Conservation (phyloP, 2,888 invertebrate species). For the Apotomis turbidana region DNA sequence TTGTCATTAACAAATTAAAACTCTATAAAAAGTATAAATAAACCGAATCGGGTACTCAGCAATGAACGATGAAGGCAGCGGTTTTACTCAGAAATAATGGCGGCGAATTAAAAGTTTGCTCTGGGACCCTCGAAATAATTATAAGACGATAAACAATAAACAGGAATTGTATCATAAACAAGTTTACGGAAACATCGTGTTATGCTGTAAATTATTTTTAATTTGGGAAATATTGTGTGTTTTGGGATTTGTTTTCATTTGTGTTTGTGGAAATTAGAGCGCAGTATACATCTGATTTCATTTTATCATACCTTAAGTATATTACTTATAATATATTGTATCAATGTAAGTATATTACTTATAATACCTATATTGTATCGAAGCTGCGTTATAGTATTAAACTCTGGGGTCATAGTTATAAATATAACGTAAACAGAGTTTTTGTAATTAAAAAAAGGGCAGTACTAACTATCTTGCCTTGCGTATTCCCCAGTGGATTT, state of each 20-base stretch:
- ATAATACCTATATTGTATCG: no score
- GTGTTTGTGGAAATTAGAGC: neutral
- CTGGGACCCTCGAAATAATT: conserved; percentile 27
- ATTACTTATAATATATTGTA: no score
- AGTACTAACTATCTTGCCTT: no score
- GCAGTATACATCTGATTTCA: no score
- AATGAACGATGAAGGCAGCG: conserved; percentile 19
- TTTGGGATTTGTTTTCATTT: neutral
- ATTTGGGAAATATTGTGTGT: conserved; percentile 19
- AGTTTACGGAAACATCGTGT: conserved; percentile 29
- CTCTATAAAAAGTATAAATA: conserved; percentile 8
- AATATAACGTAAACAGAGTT: no score
- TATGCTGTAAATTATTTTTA: conserved; percentile 24
- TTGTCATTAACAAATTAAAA: conserved; percentile 4
- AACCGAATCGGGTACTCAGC: conserved; percentile 7
- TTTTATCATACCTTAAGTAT: no score
- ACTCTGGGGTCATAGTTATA: no score
- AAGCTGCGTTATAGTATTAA: no score
- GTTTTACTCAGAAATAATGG: conserved; percentile 25
- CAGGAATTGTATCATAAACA: conserved; percentile 35
- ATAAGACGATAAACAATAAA: conserved; percentile 30
- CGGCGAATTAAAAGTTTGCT: conserved; percentile 31
- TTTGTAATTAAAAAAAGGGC: no score
- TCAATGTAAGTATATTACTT: no score
- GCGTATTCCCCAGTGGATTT: no score